Conservation (phyloP, 1,140 invertebrate genomes). For the Caenorhabditis inopinata region DNA sequence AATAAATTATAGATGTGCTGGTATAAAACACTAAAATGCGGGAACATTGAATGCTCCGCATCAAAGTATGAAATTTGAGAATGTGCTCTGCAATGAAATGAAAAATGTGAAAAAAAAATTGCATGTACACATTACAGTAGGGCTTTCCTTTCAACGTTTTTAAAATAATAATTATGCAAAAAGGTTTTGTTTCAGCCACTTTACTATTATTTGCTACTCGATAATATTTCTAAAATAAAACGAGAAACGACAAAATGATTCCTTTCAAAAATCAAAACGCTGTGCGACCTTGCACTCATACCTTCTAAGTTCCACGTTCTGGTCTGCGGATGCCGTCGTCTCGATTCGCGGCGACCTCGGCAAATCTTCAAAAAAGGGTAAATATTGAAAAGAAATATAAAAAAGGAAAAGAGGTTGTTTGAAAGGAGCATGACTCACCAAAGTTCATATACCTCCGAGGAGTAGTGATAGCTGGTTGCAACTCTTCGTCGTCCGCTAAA, state of each 20-base stretch:
- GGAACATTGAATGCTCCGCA: not conserved
- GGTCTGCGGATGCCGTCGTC: conserved; percentile 28
- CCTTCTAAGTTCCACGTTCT: conserved; percentile 30
- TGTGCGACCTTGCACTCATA: not conserved
- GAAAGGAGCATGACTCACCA: not conserved
- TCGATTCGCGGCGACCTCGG: conserved; percentile 18
- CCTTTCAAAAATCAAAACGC: not conserved
- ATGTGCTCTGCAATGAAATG: not conserved
- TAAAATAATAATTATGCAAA: too few species aligned
- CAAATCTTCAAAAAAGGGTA: conserved; percentile 24
- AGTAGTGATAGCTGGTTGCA: conserved; percentile 3
- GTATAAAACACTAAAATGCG: not conserved
- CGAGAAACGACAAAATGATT: not conserved
- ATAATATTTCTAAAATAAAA: too few species aligned
- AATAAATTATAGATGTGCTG: not conserved
- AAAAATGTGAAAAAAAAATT: not conserved
- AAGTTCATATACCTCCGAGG: conserved; percentile 6
- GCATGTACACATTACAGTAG: too few species aligned
- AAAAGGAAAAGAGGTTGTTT: not conserved
- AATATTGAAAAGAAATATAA: not conserved
- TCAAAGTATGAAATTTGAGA: not conserved
- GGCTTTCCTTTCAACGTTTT: too few species aligned
- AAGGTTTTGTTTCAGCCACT: too few species aligned
- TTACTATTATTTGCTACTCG: too few species aligned
- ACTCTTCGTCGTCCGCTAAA: not conserved